Evolutionary conservation across 2,888 invertebrate genomes (phyloP).

Genomic region (Chirona hameri): DNA sequence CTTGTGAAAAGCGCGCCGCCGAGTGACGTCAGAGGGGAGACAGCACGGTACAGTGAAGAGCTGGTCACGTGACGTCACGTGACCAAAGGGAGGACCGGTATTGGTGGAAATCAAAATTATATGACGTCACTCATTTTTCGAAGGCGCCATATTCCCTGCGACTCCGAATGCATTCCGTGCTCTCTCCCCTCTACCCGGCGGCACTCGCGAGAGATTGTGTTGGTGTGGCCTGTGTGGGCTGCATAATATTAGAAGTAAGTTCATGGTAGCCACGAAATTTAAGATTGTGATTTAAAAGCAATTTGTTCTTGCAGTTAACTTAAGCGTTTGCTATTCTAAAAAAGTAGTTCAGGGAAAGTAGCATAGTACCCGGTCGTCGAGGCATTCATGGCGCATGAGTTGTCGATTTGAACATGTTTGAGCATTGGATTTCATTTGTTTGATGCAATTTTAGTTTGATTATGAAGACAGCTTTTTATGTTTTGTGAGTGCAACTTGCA

Average conservation of each 20-base stretch:
- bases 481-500: background rate
- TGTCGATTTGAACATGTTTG: background rate
- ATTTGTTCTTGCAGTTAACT: background rate
- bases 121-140: conserved; percentile 12
- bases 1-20: background rate
- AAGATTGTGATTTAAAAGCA: background rate
- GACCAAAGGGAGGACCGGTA: background rate
- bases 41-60: background rate
- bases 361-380: too few species aligned
- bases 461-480: background rate
- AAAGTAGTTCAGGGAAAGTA: background rate
- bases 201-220: background rate
- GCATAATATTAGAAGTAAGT: background rate
- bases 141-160: conserved; percentile 22
- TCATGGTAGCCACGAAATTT: background rate
- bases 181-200: background rate
- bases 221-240: background rate
- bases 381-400: background rate
- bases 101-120: conserved; percentile 7
- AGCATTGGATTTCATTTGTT: background rate
- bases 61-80: conserved; percentile 9
- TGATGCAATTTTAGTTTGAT: background rate
- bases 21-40: conserved; percentile 6
- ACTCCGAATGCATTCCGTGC: background rate
- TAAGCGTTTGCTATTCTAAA: background rate